Evolutionary conservation across 2,797 vertebrate species (phyloP), one percentile per base, ranked within the genome.

Genomic region (Neosilurus mollespiculum): DNA sequence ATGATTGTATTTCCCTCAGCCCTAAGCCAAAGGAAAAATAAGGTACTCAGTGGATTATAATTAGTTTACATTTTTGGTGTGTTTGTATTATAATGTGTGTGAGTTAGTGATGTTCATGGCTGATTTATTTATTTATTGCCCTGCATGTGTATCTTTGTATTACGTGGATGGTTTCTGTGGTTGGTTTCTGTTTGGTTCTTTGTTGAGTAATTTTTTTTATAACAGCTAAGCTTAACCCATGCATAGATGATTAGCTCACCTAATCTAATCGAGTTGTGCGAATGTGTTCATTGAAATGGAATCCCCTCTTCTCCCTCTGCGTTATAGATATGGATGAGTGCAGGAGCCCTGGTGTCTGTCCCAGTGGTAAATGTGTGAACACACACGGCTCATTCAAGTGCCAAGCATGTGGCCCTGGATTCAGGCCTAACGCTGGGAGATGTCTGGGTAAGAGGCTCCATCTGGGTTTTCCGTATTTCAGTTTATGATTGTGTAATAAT

Each of bases 311-410:
- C 53, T 65, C 72, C 51, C 70, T 80, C 85, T 71, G 66, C 18
- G 84, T 80, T 80, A 54, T 91, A 95, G 94, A 95, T 89, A 83
- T 94, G 81, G 93, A 95, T 85, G 94, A 95, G 88, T 95, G 95
- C 90, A 87, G 88, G 69, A 91, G 92, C 88, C 91, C 89, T 62
- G 88, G 78, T 81, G 91, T 91, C 62, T 95, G 95, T 88, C 92
- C 91, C 78, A 70, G 49, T 3, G 91, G 92, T 7, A 84, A 89
- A 84, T 95, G 94, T 73, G 79, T 93, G 91, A 95, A 95, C 91
- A 94, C 92, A 56, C 83, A 78, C 0, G 94, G 94, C 80, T 95
- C 94, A 77, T 95, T 93, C 91, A 89, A 89, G 70, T 95, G 94
- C 92, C 93, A 92, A 89, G 89, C 64, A 83, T 95, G 94, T 62